Conservation (phyloP, 1,140 invertebrate genomes). For the Macrobrachium nipponense region DNA sequence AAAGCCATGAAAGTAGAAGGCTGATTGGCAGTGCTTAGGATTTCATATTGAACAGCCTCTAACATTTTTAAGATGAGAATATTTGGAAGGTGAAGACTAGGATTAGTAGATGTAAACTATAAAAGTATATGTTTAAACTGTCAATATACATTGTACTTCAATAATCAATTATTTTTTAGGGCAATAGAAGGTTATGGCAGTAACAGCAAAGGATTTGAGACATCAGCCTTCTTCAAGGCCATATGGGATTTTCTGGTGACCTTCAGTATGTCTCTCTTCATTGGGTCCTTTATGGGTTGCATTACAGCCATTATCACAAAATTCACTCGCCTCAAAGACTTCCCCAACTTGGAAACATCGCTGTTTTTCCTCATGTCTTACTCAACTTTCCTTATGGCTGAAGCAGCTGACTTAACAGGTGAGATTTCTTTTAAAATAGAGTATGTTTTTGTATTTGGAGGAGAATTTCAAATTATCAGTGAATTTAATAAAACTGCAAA, state of each 20-base stretch:
- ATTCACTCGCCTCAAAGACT: constrained; percentile 93
- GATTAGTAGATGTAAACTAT: too few species aligned
- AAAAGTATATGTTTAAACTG: too few species aligned
- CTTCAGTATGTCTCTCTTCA: constrained; percentile 89
- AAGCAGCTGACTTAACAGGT: constrained; percentile 89
- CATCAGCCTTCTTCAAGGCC: constrained; percentile 87
- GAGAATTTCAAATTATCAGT: background rate
- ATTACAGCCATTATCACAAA: constrained; percentile 95
- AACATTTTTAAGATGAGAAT: too few species aligned
- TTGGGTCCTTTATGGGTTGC: constrained; percentile 92
- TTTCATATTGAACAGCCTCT: too few species aligned
- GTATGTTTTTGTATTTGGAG: constrained; percentile 21
- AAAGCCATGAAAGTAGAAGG: too few species aligned
- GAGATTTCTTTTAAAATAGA: constrained; percentile 6
- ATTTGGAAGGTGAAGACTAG: too few species aligned
- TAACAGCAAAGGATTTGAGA: constrained; percentile 82
- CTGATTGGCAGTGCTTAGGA: too few species aligned
- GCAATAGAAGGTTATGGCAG: constrained; percentile 89
- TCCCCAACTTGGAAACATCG: constrained; percentile 95
- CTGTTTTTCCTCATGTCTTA: constrained; percentile 98
- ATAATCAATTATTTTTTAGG: constrained; percentile 71
- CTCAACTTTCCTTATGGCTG: constrained; percentile 95
- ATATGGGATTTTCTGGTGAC: constrained; percentile 92
- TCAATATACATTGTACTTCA: background rate
- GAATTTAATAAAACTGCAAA: background rate